These are phyloP conservation scores for Hylaeus anthracinus DNA, from an alignment of 1,140 invertebrate species.

Conservation along the genomic window DNA sequence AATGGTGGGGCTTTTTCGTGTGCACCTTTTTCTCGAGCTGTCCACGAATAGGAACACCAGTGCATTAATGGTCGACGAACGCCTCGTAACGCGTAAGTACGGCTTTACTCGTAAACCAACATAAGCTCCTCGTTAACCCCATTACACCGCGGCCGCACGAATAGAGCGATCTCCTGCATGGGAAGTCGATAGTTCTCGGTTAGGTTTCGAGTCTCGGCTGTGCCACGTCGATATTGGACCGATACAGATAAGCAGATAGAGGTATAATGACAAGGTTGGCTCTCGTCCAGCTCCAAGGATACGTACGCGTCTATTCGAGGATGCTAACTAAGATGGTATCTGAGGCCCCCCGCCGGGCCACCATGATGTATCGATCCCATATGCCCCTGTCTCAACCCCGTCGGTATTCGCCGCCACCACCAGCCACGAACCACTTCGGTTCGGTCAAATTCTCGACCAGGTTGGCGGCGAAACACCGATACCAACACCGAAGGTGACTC, in stretches of 20 bases:
- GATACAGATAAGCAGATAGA: slow-evolving; percentile 72
- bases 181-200: slow-evolving; percentile 4
- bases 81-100: not conserved
- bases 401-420: slow-evolving; percentile 56
- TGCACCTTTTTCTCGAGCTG: not conserved
- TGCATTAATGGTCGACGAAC: not conserved
- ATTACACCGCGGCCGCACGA: not conserved
- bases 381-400: slow-evolving; percentile 67
- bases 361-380: slow-evolving; percentile 78
- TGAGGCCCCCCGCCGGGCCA: slow-evolving; percentile 68
- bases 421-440: slow-evolving; percentile 60
- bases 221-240: slow-evolving; percentile 63
- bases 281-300: slow-evolving; percentile 48
- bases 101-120: not conserved
- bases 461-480: slow-evolving; percentile 59
- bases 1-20: not conserved
- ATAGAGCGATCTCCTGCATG: slow-evolving; percentile 4
- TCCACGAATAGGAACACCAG: not conserved
- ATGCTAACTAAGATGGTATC: slow-evolving; percentile 75
- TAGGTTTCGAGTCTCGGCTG: not conserved
- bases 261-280: slow-evolving; percentile 71
- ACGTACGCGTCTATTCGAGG: slow-evolving; percentile 68
- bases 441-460: slow-evolving; percentile 60
- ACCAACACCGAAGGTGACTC: slow-evolving; percentile 51
- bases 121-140: slow-evolving; percentile 17